phyloP scores from a whole-genome alignment of 2,113 vertebrate genomes.

The Caloenas nicobarica region DNA sequence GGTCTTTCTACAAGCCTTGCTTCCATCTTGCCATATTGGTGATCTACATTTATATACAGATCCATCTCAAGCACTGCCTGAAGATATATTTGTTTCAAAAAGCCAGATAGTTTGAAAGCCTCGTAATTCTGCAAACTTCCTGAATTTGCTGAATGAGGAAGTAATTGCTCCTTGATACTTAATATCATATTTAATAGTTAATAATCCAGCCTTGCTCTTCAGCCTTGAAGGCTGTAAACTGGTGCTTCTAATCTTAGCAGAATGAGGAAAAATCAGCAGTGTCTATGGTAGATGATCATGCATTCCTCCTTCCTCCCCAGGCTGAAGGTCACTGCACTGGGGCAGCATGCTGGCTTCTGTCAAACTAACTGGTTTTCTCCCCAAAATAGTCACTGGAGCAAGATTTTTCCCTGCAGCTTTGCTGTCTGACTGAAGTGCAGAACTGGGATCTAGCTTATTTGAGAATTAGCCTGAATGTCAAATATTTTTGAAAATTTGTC shows the following conservation, averaged over 20 bases:
- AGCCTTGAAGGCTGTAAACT: not conserved
- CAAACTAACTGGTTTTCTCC: not conserved
- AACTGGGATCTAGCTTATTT: not conserved
- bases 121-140: not conserved
- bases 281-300: not conserved
- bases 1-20: not conserved
- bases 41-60: not conserved
- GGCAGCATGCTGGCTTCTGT: not conserved
- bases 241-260: not conserved
- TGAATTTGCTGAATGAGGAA: not conserved
- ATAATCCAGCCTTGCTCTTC: not conserved
- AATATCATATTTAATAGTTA: not conserved
- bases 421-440: not conserved
- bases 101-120: not conserved
- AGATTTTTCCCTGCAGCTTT: not conserved
- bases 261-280: not conserved
- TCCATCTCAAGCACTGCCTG: not conserved
- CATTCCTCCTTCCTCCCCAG: accelerated
- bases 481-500: not conserved
- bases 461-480: not conserved
- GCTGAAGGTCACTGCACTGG: accelerated
- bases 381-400: not conserved
- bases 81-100: not conserved
- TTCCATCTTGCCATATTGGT: not conserved
- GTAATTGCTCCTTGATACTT: not conserved